Evolutionary conservation across 1,140 invertebrate genomes (phyloP).

Genomic region (Cyrtorhinus lividipennis): DNA sequence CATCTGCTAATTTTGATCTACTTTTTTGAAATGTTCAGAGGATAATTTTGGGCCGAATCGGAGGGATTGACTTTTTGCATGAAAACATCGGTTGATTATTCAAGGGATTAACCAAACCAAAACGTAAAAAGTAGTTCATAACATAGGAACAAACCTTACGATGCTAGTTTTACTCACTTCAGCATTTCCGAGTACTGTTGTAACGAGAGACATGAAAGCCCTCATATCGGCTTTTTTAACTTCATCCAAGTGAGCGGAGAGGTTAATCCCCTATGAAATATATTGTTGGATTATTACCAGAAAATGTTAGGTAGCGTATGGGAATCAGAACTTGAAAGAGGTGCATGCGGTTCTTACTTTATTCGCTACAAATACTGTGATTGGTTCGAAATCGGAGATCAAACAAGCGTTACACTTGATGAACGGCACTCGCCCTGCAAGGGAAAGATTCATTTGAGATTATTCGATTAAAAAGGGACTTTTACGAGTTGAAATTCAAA

Average conservation of each 20-base stretch:
- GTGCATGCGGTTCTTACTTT: conserved; percentile 45
- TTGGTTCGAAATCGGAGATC: conserved; percentile 77
- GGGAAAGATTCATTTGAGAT: too few species aligned
- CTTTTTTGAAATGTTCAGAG: too few species aligned
- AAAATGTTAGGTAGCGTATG: background rate
- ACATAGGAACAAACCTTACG: too few species aligned
- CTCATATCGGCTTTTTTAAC: conserved; percentile 79
- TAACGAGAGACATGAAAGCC: conserved; percentile 80
- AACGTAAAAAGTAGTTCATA: too few species aligned
- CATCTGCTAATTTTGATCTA: too few species aligned
- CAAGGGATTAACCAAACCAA: too few species aligned
- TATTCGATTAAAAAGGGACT: too few species aligned
- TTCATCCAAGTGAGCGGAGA: conserved; percentile 53
- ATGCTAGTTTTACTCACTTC: too few species aligned
- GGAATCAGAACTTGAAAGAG: background rate
- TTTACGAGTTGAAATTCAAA: too few species aligned
- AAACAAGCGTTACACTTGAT: conserved; percentile 77
- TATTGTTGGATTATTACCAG: background rate
- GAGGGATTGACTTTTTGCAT: too few species aligned
- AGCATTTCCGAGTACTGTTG: conserved; percentile 71
- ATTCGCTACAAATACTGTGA: conserved; percentile 72
- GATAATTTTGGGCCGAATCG: too few species aligned
- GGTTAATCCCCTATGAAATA: conserved; percentile 32
- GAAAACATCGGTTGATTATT: too few species aligned
- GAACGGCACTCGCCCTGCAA: conserved; percentile 68